Conservation (phyloP, 2,797 vertebrate genomes). For the Neosilurus hyrtlii region DNA sequence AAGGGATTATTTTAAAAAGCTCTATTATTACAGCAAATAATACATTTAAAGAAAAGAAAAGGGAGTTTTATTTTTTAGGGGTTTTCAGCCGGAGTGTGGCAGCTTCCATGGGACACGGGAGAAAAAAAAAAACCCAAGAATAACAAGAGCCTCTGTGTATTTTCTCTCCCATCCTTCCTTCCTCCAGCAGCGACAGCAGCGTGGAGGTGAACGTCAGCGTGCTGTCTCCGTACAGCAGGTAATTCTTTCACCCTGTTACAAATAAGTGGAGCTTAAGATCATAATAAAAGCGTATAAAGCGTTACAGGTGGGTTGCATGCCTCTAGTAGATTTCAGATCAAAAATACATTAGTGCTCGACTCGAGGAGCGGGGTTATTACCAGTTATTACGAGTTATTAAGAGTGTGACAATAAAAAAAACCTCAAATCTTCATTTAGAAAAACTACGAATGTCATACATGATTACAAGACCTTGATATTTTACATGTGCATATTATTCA, state of each 20-base stretch:
- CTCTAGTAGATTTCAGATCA: conserved; percentile 76
- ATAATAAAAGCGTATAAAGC: conserved; percentile 75
- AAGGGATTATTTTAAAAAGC: not conserved
- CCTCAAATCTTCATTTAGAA: conserved; percentile 36
- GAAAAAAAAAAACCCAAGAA: not conserved
- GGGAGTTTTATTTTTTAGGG: conserved; percentile 46
- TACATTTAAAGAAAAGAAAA: no score
- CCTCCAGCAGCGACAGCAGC: no score
- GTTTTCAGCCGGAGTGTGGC: not conserved
- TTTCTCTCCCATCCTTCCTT: not conserved
- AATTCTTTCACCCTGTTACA: conserved; percentile 77
- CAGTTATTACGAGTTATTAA: conserved; percentile 9
- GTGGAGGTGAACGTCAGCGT: conserved; percentile 55
- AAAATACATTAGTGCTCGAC: conserved; percentile 79
- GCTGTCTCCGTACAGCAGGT: conserved; percentile 58
- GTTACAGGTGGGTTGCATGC: conserved; percentile 82
- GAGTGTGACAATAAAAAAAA: conserved; percentile 64
- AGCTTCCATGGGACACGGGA: not conserved
- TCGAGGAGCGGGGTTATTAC: conserved; percentile 74
- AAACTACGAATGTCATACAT: conserved; percentile 62
- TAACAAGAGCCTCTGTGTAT: not conserved
- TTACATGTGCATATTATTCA: conserved; percentile 80
- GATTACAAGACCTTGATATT: conserved; percentile 63
- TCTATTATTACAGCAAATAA: not conserved
- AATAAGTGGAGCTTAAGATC: conserved; percentile 74